phyloP scores from a whole-genome alignment of 2,888 invertebrate genomes.

The Andrena marginata region DNA sequence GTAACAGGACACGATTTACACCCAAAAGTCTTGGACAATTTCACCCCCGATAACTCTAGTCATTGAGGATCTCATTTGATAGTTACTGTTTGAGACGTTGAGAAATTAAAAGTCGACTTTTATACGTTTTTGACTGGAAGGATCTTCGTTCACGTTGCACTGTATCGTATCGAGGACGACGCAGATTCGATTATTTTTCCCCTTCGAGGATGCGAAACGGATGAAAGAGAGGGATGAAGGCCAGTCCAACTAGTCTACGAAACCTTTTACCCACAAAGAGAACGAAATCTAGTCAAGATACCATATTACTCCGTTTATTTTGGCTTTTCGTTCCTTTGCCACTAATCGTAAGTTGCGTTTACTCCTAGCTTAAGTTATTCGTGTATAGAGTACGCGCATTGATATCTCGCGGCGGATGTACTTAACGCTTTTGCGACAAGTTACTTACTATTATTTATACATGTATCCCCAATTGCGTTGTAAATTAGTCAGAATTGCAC shows the following conservation, averaged over 20 bases:
- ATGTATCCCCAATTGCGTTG: conserved; percentile 35
- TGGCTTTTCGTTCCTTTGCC: neutral
- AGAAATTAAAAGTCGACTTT: conserved; percentile 65
- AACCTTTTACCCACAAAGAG: conserved; percentile 11
- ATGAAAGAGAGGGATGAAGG: neutral
- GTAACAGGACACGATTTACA: neutral
- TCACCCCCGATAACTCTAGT: neutral
- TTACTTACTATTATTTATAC: conserved; percentile 54
- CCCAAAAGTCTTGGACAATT: neutral
- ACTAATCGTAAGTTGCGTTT: conserved; percentile 13
- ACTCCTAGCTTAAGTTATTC: conserved; percentile 20
- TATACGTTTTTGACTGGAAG: conserved; percentile 62
- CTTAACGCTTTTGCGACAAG: conserved; percentile 43
- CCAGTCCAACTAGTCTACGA: conserved; percentile 24
- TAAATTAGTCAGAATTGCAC: conserved; percentile 58
- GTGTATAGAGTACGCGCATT: conserved; percentile 25
- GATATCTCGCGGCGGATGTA: conserved; percentile 48
- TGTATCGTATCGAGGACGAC: conserved; percentile 14
- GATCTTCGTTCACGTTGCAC: conserved; percentile 38
- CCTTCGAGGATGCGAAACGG: neutral
- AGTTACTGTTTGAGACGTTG: conserved; percentile 31
- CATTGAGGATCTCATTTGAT: conserved; percentile 26
- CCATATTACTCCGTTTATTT: neutral
- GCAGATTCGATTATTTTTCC: conserved; percentile 27
- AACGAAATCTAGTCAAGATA: conserved; percentile 14